Evolutionary conservation across 2,113 vertebrate genomes (phyloP).

Genomic region (Zosterops borbonicus): DNA sequence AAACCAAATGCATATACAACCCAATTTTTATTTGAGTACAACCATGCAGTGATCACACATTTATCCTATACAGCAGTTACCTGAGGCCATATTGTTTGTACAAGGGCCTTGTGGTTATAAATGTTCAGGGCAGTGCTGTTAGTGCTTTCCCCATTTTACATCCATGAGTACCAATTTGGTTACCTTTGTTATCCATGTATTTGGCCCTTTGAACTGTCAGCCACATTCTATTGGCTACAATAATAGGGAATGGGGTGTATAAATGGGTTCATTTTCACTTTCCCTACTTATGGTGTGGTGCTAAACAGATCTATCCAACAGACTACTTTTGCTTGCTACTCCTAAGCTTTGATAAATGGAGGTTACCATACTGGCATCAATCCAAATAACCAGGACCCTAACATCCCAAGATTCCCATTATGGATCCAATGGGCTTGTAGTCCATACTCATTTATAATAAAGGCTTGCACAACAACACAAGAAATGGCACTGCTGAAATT

Average conservation of each 20-base stretch:
- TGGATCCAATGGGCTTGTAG: not conserved
- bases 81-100: not conserved
- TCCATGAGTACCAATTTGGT: fast-evolving
- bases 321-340: not conserved
- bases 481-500: not conserved
- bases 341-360: not conserved
- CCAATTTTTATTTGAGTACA: not conserved
- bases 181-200: not conserved
- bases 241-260: not conserved
- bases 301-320: not conserved
- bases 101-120: not conserved
- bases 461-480: not conserved
- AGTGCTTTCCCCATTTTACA: not conserved
- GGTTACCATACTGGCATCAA: not conserved
- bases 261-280: not conserved
- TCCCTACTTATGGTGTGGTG: not conserved
- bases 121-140: not conserved
- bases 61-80: not conserved
- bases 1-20: not conserved
- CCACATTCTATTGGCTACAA: not conserved
- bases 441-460: not conserved
- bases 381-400: not conserved
- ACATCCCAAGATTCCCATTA: not conserved
- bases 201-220: not conserved
- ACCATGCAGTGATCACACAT: not conserved